Evolutionary conservation across 2,113 vertebrate species (phyloP), one percentile per base, ranked within the genome.

Genomic region (Marmota flaviventris): DNA sequence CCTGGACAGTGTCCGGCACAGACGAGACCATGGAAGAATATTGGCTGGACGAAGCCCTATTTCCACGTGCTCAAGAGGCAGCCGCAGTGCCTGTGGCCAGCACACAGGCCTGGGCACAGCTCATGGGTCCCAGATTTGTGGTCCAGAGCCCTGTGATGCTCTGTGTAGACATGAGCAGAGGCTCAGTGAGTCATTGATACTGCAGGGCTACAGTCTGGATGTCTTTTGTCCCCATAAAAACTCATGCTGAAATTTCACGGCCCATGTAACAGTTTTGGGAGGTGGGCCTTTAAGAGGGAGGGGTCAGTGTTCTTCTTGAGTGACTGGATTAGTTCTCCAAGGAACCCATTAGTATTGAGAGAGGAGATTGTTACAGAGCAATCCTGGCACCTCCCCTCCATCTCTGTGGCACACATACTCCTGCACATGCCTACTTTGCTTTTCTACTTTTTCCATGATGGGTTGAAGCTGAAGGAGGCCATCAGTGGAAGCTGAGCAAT

Each of bases 151-250:
- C 34, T 83, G 63, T 34, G 45, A n/a, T 17, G 20, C 17, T 42
- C n/a, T 4, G 3, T 27, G 48, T 25, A 51, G 27, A 25, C 22
- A 22, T 0, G 0, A 20, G 53, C 12, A 65, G 63, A 85, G 53
- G 17, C 48, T 89, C 65, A 37, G 12, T 0, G 27, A 94, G 79
- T 67, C 20, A 2, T 0, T 29, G 24, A 14, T 56, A 1, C 3
- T 4, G 56, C 51, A 27, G 25, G 53, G 67, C 61, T 32, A 5
- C 65, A 24, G 45, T 79, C 45, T 65, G 39, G 39, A 32, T 61
- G 53, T 34, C 18, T 29, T 42, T 42, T 34, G 53, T 20, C 65
- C 48, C 45, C 48, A 69, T 12, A 29, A 67, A 77, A 67, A 53
- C 11, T 37, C 45, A 81, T 14, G 10, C 25, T 91, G 45, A 69